Percentiles rank a stretch among this genome's conserved stretches.
phyloP scores from a whole-genome alignment of 1,140 invertebrate genomes.

The Drosophila pruinosa region DNA sequence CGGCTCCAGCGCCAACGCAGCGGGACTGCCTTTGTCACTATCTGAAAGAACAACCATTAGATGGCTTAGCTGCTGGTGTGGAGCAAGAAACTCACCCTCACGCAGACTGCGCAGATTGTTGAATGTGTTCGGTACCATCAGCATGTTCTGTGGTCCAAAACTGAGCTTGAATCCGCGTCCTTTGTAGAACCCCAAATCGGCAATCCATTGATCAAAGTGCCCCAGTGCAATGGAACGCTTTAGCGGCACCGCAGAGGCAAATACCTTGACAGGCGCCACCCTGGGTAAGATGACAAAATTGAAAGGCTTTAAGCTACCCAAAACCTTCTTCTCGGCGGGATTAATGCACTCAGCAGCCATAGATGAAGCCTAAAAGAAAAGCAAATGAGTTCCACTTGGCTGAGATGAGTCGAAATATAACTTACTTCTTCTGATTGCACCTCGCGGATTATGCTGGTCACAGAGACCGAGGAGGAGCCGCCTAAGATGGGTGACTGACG shows the following conservation, averaged over 20 bases:
- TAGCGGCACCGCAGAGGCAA: conserved; percentile 83
- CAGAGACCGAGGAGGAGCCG: conserved; percentile 61
- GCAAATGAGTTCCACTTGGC: not conserved
- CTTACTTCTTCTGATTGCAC: conserved; percentile 55
- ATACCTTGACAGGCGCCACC: conserved; percentile 82
- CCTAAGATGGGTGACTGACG: conserved; percentile 43
- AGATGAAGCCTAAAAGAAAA: conserved; percentile 43
- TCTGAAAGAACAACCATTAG: not conserved
- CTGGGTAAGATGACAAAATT: conserved; percentile 67
- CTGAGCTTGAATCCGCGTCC: conserved; percentile 89
- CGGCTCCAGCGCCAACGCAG: conserved; percentile 43
- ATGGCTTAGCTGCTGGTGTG: too few species aligned
- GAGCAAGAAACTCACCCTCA: conserved; percentile 32
- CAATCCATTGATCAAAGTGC: conserved; percentile 84
- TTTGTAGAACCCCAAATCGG: conserved; percentile 87
- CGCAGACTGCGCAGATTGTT: conserved; percentile 54
- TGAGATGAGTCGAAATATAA: not conserved
- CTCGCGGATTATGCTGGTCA: conserved; percentile 59
- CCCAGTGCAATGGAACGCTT: conserved; percentile 83
- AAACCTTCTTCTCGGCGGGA: conserved; percentile 1
- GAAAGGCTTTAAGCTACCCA: conserved; percentile 28
- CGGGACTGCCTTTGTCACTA: conserved; percentile 3
- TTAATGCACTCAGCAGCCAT: conserved; percentile 41
- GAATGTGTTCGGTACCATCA: conserved; percentile 83
- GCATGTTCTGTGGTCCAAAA: conserved; percentile 88